Evolutionary conservation across 2,797 vertebrate genomes (phyloP).

Genomic region (Salmo trutta): DNA sequence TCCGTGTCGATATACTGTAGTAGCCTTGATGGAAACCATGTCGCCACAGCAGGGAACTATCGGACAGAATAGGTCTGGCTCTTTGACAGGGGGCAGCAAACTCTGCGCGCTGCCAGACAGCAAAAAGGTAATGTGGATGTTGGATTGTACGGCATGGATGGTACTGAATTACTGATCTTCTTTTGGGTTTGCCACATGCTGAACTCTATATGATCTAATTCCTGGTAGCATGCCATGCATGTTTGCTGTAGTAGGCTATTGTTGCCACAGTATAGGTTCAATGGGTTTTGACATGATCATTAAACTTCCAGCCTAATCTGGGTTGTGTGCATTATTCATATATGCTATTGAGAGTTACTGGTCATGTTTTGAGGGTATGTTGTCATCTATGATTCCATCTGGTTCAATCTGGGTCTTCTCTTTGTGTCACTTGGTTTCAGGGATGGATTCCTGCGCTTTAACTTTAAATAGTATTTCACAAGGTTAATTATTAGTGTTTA

Average conservation of each 20-base stretch:
- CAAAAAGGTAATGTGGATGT: slow-evolving; percentile 69
- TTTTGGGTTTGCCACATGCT: neutral
- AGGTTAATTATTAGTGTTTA: neutral
- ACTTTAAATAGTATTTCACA: neutral
- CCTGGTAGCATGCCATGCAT: neutral
- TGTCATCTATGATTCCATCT: neutral
- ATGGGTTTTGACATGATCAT: too few relatives aligned
- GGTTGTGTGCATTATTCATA: neutral
- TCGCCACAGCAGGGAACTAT: slow-evolving; percentile 90
- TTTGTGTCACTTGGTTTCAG: neutral
- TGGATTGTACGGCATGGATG: neutral
- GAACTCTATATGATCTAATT: neutral
- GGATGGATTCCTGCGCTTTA: neutral
- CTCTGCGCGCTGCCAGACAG: slow-evolving; percentile 60
- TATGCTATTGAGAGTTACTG: neutral
- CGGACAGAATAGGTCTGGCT: slow-evolving; percentile 82
- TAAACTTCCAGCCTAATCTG: neutral
- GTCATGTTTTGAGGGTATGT: neutral
- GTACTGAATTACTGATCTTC: neutral
- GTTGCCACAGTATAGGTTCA: too few relatives aligned
- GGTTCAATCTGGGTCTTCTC: neutral
- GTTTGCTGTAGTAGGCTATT: too few relatives aligned
- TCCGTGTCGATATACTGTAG: slow-evolving; percentile 51
- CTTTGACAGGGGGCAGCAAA: slow-evolving; percentile 79
- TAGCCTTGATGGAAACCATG: slow-evolving; percentile 89